These are phyloP conservation scores for Calypte anna DNA, from an alignment of 2,113 vertebrate species.

Conservation along the genomic window DNA sequence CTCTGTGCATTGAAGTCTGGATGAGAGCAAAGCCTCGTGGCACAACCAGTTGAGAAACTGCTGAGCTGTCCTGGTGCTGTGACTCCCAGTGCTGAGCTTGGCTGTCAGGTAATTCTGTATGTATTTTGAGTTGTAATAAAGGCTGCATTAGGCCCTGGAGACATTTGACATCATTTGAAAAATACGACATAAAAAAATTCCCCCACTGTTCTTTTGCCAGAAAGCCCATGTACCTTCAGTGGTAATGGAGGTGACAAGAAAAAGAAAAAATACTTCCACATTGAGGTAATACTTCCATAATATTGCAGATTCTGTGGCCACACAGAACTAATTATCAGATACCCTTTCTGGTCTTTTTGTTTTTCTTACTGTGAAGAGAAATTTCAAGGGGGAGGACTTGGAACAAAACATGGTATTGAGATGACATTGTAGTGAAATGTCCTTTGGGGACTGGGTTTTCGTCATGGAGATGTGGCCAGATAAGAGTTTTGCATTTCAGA, in stretches of 20 bases:
- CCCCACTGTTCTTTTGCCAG: background rate
- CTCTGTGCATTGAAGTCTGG: rapidly evolving
- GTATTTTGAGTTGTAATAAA: background rate
- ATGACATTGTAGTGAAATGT: background rate
- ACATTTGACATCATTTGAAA: background rate
- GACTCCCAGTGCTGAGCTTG: rapidly evolving
- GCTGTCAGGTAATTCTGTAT: background rate
- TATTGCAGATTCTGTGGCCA: background rate
- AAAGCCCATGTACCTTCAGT: background rate
- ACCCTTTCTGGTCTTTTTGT: background rate
- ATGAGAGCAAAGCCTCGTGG: background rate
- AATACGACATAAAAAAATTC: background rate
- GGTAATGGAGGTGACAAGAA: background rate
- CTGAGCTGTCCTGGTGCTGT: background rate
- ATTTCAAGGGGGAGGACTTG: background rate
- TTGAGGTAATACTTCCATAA: background rate
- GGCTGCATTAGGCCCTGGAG: background rate
- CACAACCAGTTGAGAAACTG: background rate
- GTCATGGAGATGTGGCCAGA: rapidly evolving
- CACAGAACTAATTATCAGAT: background rate
- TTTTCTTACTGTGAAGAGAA: background rate
- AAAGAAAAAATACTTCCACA: background rate
- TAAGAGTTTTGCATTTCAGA: rapidly evolving
- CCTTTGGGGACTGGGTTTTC: background rate
- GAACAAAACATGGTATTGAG: background rate